Base-by-base conservation (phyloP, 2,797 vertebrate genomes). In the Corythornis leucogaster region DNA sequence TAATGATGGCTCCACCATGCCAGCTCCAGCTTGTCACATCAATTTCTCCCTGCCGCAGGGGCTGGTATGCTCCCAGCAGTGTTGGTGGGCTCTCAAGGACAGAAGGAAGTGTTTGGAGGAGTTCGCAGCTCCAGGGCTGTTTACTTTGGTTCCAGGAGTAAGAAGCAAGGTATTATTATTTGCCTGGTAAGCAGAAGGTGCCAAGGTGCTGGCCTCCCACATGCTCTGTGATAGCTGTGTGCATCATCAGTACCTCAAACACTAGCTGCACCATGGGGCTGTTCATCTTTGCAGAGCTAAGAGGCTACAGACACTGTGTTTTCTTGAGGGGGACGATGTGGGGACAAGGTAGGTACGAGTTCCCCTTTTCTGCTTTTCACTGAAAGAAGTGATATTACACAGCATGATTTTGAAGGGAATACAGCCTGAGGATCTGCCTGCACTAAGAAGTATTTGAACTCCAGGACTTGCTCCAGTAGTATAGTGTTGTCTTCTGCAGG, bases 81-180 rank as follows among this genome's bases (percentile, higher is more conserved):
- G 80, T 12, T 68, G 48, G 57, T 88, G 84, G 48, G 57, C 57
- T 84, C 25, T 35, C 2, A 0, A 28, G 15, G 28, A 31, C 24
- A 59, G 24, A 46, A 31, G 35, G n/a, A 80, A 80, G 17, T 2
- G 4, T 68, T 69, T 73, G 35, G 31, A 85, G 18, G 24, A 76
- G 67, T 28, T 90, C 31, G 30, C 15, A 53, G 73, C 71, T 88
- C 21, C 46, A 77, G 57, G 53, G 64, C 46, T 89, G 57, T 90
- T 95, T 82, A 35, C 28, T 78, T 92, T 93, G 61, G 62, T 93
- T 82, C 45, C 9, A 40, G 38, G 33, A 93, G 26, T 35, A 62
- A 50, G 70, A 66, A 78, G 11, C 5, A 62, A 43, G 24, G 7
- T 70, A 61, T 76, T 88, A 21, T 15, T 66, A 30, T 58, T 71